Evolutionary conservation across 2,797 vertebrate genomes (phyloP).

Genomic region (Leptodon cayanensis): DNA sequence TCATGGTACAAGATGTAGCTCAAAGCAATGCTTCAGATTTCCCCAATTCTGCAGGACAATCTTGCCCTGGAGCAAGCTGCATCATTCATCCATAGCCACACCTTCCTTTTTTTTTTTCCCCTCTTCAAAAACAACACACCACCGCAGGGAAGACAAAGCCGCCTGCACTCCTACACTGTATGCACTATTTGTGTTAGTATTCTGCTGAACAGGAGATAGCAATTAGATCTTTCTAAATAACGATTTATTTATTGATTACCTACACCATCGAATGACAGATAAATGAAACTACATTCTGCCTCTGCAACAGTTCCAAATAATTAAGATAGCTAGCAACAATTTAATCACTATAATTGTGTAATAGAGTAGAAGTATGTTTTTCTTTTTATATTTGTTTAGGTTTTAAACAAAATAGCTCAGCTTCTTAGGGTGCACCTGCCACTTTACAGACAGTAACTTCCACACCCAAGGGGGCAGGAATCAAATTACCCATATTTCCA

Average conservation of each 20-base stretch:
- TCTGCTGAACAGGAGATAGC: background rate
- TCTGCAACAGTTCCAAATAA: slow-evolving; percentile 39
- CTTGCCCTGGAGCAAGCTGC: slow-evolving; percentile 73
- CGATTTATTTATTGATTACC: background rate
- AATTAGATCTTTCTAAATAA: background rate
- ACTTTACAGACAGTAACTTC: slow-evolving; percentile 13
- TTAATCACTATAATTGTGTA: background rate
- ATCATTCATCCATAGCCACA: slow-evolving; percentile 56
- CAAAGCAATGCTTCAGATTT: slow-evolving; percentile 70
- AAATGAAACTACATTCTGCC: background rate
- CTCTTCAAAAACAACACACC: slow-evolving; percentile 12
- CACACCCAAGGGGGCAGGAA: slow-evolving; percentile 44
- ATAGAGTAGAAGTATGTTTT: background rate
- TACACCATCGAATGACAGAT: background rate
- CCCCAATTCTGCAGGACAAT: slow-evolving; percentile 70
- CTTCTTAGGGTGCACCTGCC: background rate
- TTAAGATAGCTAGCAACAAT: slow-evolving; percentile 24
- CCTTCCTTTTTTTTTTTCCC: background rate
- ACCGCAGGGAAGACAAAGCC: slow-evolving; percentile 54
- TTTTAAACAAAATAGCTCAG: background rate
- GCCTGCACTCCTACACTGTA: background rate
- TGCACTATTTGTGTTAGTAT: background rate
- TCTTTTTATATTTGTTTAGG: background rate
- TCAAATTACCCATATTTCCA: background rate
- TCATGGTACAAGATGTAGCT: slow-evolving; percentile 72